Evolutionary conservation across 2,113 vertebrate species (phyloP).

Genomic region (Ondatra zibethicus): DNA sequence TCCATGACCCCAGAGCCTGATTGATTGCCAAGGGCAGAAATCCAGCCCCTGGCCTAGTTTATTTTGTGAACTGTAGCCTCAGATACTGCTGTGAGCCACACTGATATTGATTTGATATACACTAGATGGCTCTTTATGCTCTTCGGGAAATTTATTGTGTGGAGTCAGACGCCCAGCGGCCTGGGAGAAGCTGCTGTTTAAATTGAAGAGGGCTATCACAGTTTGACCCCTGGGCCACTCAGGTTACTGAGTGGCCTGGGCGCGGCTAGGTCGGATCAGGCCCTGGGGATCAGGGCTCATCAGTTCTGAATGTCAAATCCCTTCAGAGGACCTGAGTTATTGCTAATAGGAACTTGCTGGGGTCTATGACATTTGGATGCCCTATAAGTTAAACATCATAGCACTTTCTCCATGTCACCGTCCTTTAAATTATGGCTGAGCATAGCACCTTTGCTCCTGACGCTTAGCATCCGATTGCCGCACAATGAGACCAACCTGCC

Average conservation of each 20-base stretch:
- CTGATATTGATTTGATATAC: conserved; percentile 93
- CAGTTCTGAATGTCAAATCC: conserved; percentile 92
- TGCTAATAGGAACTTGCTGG: conserved; percentile 90
- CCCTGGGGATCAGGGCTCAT: conserved; percentile 88
- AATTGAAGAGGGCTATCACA: conserved; percentile 90
- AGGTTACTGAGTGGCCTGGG: conserved; percentile 89
- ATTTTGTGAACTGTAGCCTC: conserved; percentile 93
- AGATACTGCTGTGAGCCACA: conserved; percentile 88
- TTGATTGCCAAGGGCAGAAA: conserved; percentile 92
- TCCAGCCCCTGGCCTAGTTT: conserved; percentile 91
- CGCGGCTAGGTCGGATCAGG: conserved; percentile 84
- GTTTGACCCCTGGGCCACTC: conserved; percentile 90
- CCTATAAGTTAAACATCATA: conserved; percentile 91
- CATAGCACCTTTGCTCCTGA: conserved; percentile 83
- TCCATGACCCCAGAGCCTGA: conserved; percentile 91
- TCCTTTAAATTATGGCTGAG: conserved; percentile 87
- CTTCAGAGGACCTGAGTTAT: conserved; percentile 88
- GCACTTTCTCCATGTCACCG: conserved; percentile 86
- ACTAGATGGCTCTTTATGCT: conserved; percentile 92
- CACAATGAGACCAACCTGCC: conserved; percentile 71
- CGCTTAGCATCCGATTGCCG: conserved; percentile 64
- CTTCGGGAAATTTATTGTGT: conserved; percentile 92
- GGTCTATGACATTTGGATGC: conserved; percentile 90
- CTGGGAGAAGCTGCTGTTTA: conserved; percentile 88
- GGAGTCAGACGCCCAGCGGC: conserved; percentile 88